Percentiles rank a stretch among this genome's conserved stretches.
Evolutionary conservation across 2,113 vertebrate genomes (phyloP).

Genomic region (Phalacrocorax brasilianus): DNA sequence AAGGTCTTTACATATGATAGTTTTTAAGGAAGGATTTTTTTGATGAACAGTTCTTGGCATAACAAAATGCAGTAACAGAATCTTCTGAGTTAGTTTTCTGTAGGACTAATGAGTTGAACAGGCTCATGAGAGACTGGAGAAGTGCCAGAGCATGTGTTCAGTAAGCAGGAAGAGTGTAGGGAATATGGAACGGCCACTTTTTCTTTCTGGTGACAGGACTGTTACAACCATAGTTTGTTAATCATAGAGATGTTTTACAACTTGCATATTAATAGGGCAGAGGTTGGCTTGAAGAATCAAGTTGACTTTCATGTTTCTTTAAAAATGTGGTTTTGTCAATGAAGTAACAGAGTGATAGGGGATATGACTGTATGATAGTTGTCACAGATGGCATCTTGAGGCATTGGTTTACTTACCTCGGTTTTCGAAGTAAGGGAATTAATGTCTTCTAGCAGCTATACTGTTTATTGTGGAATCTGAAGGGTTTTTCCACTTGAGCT

Average conservation of each 20-base stretch:
- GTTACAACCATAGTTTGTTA: background rate
- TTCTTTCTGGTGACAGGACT: background rate
- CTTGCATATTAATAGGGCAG: background rate
- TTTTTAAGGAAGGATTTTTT: background rate
- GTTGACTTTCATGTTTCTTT: background rate
- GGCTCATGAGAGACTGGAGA: background rate
- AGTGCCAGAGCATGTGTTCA: background rate
- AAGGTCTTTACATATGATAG: background rate
- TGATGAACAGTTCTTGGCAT: background rate
- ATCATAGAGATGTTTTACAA: background rate
- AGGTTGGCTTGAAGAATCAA: background rate
- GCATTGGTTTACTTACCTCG: background rate
- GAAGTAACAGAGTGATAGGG: background rate
- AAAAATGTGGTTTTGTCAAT: background rate
- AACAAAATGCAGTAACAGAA: background rate
- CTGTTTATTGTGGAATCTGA: background rate
- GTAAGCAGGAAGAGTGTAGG: background rate
- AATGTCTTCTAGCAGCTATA: background rate
- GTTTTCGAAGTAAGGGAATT: background rate
- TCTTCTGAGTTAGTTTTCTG: background rate
- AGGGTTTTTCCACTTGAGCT: fast-evolving
- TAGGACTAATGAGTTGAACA: background rate
- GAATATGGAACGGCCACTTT: background rate
- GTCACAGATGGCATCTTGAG: background rate
- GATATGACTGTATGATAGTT: background rate